These are phyloP conservation scores for Apodemia mormo DNA, from an alignment of 2,888 invertebrate genomes.

Conservation along the genomic window DNA sequence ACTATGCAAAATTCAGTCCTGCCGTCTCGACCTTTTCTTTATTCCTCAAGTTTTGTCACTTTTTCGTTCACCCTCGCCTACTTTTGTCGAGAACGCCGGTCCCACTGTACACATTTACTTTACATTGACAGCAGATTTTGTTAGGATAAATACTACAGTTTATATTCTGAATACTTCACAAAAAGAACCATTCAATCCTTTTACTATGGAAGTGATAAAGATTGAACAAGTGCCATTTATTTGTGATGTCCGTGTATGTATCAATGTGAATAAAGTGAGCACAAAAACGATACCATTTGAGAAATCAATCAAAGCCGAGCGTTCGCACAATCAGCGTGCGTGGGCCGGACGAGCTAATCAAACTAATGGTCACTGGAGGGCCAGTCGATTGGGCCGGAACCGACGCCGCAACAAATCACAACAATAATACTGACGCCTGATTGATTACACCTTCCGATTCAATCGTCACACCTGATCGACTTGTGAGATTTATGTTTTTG, in stretches of 20 bases:
- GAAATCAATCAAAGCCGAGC: constrained; percentile 73
- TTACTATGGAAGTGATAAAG: constrained; percentile 19
- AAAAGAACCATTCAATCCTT: constrained; percentile 27
- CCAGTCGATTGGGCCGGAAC: constrained; percentile 43
- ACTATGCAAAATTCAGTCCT: constrained; percentile 54
- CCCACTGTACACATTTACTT: constrained; percentile 56
- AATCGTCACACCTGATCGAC: constrained; percentile 58
- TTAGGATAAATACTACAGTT: constrained; percentile 50
- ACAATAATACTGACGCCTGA: constrained; percentile 71
- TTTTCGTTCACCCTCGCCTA: constrained; percentile 55
- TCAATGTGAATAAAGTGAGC: constrained; percentile 49
- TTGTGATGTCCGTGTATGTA: constrained; percentile 35
- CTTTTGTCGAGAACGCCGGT: constrained; percentile 57
- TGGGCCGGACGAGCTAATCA: constrained; percentile 77
- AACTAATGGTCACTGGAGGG: constrained; percentile 56
- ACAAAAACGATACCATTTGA: constrained; percentile 59
- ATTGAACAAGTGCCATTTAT: constrained; percentile 22
- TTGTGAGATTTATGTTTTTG: constrained; percentile 56
- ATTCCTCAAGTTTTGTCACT: constrained; percentile 67
- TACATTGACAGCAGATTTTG: constrained; percentile 58
- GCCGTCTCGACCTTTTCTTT: constrained; percentile 62
- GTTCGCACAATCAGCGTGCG: constrained; percentile 63
- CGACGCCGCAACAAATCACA: constrained; percentile 69
- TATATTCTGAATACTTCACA: constrained; percentile 33
- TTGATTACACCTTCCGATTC: constrained; percentile 65